phyloP scores from a whole-genome alignment of 2,797 vertebrate species.

The Acrossocheilus wenchowensis region DNA sequence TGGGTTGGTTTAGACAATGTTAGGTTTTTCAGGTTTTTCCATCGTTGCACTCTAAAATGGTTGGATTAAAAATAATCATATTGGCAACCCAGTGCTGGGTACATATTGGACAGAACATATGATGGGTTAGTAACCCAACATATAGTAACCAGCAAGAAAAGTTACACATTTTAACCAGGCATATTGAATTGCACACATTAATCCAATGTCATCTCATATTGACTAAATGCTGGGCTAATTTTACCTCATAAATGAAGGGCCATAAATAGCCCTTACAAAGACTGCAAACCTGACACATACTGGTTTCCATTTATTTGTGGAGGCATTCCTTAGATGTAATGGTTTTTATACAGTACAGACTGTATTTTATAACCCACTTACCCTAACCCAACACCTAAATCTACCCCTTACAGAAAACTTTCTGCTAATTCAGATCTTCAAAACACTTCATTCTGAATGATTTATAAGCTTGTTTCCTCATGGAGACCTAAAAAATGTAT shows the following conservation, averaged over 20 bases:
- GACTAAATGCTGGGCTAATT: background rate
- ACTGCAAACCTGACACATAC: background rate
- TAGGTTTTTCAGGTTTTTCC: background rate
- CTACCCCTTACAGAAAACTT: too few relatives aligned
- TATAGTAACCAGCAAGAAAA: background rate
- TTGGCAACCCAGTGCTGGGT: background rate
- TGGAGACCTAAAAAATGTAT: too few relatives aligned
- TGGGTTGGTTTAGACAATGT: background rate
- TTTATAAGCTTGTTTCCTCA: too few relatives aligned
- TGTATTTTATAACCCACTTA: too few relatives aligned
- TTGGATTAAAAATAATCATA: background rate
- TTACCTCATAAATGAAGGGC: background rate
- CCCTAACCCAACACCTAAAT: too few relatives aligned
- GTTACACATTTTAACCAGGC: too few relatives aligned
- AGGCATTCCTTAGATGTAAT: too few relatives aligned
- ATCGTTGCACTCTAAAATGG: background rate
- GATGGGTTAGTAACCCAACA: too few relatives aligned
- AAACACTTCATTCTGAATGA: too few relatives aligned
- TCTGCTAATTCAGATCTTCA: too few relatives aligned
- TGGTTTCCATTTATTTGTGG: background rate
- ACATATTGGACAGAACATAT: background rate
- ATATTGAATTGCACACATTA: background rate
- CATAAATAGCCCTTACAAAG: background rate
- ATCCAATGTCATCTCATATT: background rate
- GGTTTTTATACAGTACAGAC: too few relatives aligned